Evolutionary conservation across 1,140 invertebrate species (phyloP).

Genomic region (Ptiloglossa arizonensis): DNA sequence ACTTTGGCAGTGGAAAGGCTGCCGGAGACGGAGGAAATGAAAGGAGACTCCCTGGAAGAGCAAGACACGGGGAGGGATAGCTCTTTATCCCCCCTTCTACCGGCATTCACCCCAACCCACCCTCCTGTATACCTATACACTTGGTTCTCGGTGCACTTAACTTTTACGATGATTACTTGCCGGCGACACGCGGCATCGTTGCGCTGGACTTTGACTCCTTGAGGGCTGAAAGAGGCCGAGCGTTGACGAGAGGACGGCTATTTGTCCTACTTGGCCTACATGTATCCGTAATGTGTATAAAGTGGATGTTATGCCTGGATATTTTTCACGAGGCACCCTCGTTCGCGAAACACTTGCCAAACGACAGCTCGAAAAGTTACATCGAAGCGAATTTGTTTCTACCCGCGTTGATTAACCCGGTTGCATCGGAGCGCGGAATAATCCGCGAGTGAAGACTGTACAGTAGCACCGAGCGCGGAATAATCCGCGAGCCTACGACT

Average conservation of each 20-base stretch:
- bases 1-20: neutral
- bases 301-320: constrained; percentile 27
- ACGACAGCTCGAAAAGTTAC: constrained; percentile 1
- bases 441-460: no score
- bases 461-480: no score
- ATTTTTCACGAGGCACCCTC: constrained; percentile 38
- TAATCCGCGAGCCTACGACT: no score
- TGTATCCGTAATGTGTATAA: constrained; percentile 36
- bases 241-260: neutral
- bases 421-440: no score
- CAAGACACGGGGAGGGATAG: neutral
- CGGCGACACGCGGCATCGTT: neutral
- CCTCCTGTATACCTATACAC: neutral
- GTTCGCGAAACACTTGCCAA: no score
- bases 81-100: neutral
- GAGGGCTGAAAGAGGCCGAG: neutral
- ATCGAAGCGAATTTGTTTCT: neutral
- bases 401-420: neutral
- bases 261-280: constrained; percentile 40
- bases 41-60: neutral
- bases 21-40: neutral
- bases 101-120: no score
- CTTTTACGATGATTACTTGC: constrained; percentile 57
- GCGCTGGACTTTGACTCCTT: constrained; percentile 18
- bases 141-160: constrained; percentile 44